These are phyloP conservation scores for Sula dactylatra DNA, from an alignment of 2,113 vertebrate genomes.

Conservation along the genomic window DNA sequence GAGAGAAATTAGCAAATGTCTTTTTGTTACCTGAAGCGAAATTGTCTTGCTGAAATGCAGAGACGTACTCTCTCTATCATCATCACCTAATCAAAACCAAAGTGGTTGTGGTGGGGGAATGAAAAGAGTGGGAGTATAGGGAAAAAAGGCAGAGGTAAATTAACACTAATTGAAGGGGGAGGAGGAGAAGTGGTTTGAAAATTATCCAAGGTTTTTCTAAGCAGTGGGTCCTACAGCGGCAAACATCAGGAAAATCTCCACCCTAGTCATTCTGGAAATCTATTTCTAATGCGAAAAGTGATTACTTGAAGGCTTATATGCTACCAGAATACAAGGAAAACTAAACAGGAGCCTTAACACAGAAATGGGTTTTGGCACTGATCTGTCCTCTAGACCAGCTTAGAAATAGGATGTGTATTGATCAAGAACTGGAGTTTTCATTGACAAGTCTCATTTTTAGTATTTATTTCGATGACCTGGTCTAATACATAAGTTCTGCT, in stretches of 20 bases:
- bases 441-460: neutral
- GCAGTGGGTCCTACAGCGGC: neutral
- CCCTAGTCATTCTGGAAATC: neutral
- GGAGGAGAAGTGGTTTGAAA: neutral
- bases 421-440: neutral
- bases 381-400: neutral
- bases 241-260: neutral
- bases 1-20: conserved; percentile 74
- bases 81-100: conserved; percentile 1
- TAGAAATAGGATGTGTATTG: neutral
- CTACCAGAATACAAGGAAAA: neutral
- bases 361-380: neutral
- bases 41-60: conserved; percentile 54
- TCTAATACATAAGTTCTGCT: neutral
- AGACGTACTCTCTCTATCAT: neutral
- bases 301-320: neutral
- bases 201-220: neutral
- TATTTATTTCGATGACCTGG: neutral
- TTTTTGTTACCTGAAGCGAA: conserved; percentile 63
- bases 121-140: neutral
- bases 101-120: neutral
- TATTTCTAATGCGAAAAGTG: neutral
- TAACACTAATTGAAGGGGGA: neutral
- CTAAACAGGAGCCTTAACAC: neutral
- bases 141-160: neutral